Base-by-base conservation (phyloP, 2,113 vertebrate genomes). In the Thermophis baileyi region DNA sequence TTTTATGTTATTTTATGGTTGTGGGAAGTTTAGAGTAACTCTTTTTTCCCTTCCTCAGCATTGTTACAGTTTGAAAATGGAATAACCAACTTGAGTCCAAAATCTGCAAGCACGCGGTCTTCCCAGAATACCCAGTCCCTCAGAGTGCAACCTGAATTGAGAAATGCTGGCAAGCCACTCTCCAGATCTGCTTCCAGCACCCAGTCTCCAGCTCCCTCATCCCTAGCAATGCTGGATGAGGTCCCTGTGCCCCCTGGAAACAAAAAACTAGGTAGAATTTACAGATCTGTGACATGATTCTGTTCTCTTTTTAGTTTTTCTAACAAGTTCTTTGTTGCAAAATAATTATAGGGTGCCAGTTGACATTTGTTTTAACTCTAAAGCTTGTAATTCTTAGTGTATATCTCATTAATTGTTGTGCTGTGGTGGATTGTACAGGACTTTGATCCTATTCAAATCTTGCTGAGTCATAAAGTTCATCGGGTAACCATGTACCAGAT, bases 201-300 rank as follows among this genome's bases (percentile, higher is more conserved):
- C 91, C 97, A 98, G 1, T 93, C 96, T 54, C 90, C 97, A 16
- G 22, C 95, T 47, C 95, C 97, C 91, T 95, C 96, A 18, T 91
- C 96, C 27, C n/a, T 92, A 2, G 1, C 90, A 1, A 47, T 92
- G 12, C 89, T 95, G 35, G 98, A 98, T 22, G 98, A 98, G 3
- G 44, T 96, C 85, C 97, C 95, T 0, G 93, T 97, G 3, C 97
- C 97, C 40, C 97, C 98, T 7, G 96, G 97, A 69, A 97, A 91
- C 96, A 99, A 97, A 97, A 99, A 99, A 91, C 98, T 98, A 49
- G 98, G 99, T 99, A 94, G 96, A 90, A 74, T 90, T 88, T 0
- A 51, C 47, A 86, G 6, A 22, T 90, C 47, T 90, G 22, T 57
- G 86, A 14, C 60, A 92, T 40, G 25, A 35, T 55, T 94, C 54